Conservation (phyloP, 1,140 invertebrate species). For the Brachionus calyciflorus region DNA sequence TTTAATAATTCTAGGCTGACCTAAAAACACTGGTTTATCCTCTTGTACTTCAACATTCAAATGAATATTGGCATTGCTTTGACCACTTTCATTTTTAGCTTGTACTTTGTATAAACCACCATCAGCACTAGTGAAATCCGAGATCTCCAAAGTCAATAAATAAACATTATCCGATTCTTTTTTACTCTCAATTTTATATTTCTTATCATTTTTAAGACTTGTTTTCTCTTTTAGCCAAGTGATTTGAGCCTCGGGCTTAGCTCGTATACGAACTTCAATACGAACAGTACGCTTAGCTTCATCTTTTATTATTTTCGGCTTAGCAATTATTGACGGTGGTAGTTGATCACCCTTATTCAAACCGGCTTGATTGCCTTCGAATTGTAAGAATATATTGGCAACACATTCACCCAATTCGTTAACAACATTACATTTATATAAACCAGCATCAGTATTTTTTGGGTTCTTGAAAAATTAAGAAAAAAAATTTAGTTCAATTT, state of each 20-base stretch:
- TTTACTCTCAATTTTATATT: constrained; percentile 38
- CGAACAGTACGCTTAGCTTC: constrained; percentile 28
- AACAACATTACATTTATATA: constrained; percentile 38
- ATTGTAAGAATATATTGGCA: constrained; percentile 33
- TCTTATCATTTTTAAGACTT: constrained; percentile 34
- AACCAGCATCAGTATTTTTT: constrained; percentile 31
- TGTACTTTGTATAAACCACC: constrained; percentile 91
- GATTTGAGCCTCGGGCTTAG: constrained; percentile 40
- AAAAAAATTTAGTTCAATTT: constrained; percentile 16
- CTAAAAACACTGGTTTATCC: constrained; percentile 34
- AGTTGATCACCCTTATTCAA: constrained; percentile 11
- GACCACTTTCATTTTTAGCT: constrained; percentile 90
- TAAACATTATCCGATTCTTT: constrained; percentile 37
- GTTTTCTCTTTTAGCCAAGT: constrained; percentile 39
- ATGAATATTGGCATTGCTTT: constrained; percentile 83
- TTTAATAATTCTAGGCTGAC: constrained; percentile 33
- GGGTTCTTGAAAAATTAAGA: constrained; percentile 18
- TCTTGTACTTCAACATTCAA: constrained; percentile 45
- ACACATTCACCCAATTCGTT: constrained; percentile 46
- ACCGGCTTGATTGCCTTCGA: constrained; percentile 22
- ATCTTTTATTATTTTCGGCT: constrained; percentile 43
- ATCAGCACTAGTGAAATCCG: constrained; percentile 61
- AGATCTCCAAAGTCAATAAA: constrained; percentile 18
- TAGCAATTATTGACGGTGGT: constrained; percentile 37
- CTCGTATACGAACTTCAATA: constrained; percentile 25